phyloP scores from a whole-genome alignment of 2,797 vertebrate genomes.

The Mus spretus region DNA sequence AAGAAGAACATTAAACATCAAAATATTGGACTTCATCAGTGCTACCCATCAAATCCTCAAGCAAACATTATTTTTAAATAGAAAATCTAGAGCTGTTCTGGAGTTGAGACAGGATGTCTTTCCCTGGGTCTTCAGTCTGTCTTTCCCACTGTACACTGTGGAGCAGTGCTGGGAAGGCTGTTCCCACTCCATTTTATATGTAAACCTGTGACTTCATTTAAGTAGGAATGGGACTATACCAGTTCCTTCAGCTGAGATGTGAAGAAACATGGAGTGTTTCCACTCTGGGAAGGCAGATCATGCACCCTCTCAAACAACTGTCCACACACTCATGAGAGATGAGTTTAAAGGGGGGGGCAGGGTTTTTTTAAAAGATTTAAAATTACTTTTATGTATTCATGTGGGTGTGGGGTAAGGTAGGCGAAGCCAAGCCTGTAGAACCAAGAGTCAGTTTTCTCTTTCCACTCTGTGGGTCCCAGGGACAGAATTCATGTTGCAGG shows the following conservation, averaged over 20 bases:
- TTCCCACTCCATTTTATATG: neutral
- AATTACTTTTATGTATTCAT: neutral
- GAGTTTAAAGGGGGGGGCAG: neutral
- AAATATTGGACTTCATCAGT: slow-evolving; percentile 17
- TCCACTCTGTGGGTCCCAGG: neutral
- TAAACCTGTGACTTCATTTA: neutral
- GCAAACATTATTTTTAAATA: neutral
- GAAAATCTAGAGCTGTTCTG: neutral
- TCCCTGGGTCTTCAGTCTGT: neutral
- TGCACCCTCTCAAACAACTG: neutral
- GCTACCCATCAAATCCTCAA: neutral
- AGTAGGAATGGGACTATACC: neutral
- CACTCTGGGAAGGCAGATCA: neutral
- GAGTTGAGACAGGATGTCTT: neutral
- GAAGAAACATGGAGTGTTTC: neutral
- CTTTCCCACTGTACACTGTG: neutral
- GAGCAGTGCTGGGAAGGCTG: neutral
- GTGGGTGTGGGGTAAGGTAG: neutral
- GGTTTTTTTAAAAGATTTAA: neutral
- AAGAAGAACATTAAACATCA: neutral
- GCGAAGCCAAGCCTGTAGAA: neutral
- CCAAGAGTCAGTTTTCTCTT: neutral
- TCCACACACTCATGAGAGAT: neutral
- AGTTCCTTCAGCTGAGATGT: neutral
- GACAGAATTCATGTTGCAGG: neutral